Evolutionary conservation across 2,113 vertebrate species (phyloP).

Genomic region (Proteles cristata): DNA sequence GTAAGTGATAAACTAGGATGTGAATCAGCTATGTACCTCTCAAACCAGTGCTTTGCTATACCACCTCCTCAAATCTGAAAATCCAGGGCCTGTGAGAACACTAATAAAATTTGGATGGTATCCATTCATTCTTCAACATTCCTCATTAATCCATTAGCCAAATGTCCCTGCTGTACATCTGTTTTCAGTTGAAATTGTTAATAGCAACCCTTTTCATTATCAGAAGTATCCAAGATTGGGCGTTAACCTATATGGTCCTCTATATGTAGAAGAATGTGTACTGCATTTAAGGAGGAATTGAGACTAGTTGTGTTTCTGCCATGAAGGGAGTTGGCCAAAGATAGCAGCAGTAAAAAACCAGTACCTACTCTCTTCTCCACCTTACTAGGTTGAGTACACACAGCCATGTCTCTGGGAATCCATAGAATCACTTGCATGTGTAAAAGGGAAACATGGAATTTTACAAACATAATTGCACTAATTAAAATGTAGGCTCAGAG

Average conservation of each 20-base stretch:
- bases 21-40: background rate
- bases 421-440: background rate
- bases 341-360: background rate
- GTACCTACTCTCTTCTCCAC: background rate
- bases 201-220: background rate
- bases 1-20: background rate
- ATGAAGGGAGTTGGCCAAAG: background rate
- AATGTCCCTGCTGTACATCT: background rate
- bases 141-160: background rate
- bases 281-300: background rate
- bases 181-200: background rate
- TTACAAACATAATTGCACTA: background rate
- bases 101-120: background rate
- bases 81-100: background rate
- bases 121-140: slow-evolving; percentile 30
- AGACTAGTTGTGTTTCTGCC: background rate
- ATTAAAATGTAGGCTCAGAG: background rate
- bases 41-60: background rate
- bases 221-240: background rate
- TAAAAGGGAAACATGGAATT: background rate
- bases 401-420: background rate
- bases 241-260: background rate
- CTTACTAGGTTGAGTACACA: background rate
- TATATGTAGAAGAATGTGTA: background rate
- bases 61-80: background rate